phyloP scores from a whole-genome alignment of 2,113 vertebrate genomes.

The Callipepla squamata region DNA sequence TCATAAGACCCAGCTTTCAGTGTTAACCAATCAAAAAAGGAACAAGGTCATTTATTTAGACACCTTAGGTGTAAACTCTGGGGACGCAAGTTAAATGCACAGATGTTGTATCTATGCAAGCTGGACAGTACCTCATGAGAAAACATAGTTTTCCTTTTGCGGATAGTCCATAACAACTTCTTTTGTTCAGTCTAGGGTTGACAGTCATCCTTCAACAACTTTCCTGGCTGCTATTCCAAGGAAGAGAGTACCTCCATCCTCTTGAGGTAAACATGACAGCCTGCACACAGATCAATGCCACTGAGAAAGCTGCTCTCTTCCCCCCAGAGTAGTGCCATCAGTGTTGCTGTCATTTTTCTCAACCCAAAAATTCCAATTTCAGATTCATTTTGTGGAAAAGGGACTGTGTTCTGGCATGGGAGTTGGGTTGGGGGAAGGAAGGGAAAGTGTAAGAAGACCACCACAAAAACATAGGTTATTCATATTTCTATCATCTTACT shows the following conservation, averaged over 20 bases:
- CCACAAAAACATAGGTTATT: not conserved
- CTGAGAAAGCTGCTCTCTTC: slow-evolving; percentile 21
- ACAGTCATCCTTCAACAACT: slow-evolving; percentile 17
- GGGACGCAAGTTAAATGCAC: not conserved
- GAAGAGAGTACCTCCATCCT: not conserved
- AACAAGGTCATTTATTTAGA: not conserved
- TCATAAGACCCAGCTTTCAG: not conserved
- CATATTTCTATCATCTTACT: not conserved
- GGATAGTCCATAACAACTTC: not conserved
- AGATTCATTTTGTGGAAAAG: not conserved
- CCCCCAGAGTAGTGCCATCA: slow-evolving; percentile 34
- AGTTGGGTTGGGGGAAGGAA: no score
- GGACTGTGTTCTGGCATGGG: not conserved
- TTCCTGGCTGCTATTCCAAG: slow-evolving; percentile 15
- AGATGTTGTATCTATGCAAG: not conserved
- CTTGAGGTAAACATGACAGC: slow-evolving; percentile 13
- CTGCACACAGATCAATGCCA: not conserved
- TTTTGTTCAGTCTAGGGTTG: slow-evolving; percentile 24
- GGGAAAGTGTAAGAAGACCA: not conserved
- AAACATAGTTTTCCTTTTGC: not conserved
- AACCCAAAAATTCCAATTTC: not conserved
- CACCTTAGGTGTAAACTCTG: not conserved
- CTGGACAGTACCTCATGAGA: not conserved
- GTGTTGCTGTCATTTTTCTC: not conserved
- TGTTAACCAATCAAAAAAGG: not conserved